Base-by-base conservation (phyloP, 2,797 vertebrate genomes). In the Sphaeramia orbicularis region DNA sequence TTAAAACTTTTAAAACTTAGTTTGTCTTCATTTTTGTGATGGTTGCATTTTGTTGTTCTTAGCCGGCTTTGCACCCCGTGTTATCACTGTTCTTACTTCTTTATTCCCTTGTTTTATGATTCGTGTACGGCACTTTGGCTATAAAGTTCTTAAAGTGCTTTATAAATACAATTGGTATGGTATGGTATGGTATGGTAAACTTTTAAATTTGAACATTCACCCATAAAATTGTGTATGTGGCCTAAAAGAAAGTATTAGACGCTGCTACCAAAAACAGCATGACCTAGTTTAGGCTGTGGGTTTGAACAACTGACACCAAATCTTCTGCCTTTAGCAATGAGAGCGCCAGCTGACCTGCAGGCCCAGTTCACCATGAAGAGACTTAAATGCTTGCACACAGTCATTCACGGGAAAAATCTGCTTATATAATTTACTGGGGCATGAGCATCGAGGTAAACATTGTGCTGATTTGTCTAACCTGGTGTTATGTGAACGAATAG, bases 261-360 rank as follows among this genome's bases (percentile, higher is more conserved):
- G 37, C 57, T 69, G 71, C 61, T 35, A 68, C 76, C 64, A 71
- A 85, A 89, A 84, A 81, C 72, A 82, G 58, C 69, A 61, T 59
- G 78, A 71, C 84, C 84, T 75, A 88, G 43, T 84, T 89, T 51
- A 18, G 13, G 73, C 75, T 81, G 65, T 76, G 71, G 55, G 68
- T 83, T 82, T 80, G 54, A 81, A 72, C 54, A 60, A 64, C 32
- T 78, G 73, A 80, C 51, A 66, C 32, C 1, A 10, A 65, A 44
- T 81, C 65, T 65, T 80, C 41, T 51, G 59, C 76, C 65, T 77
- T 10, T 36, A 68, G 56, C 72, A 64, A 70, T 10, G 47, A 72
- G 59, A 59, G 21, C 2, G 11, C 40, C 51, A 63, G 60, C 73
- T 87, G 85, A 89, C 80, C 86, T 53, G 63, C 10, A 75, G 66